Evolutionary conservation across 2,888 invertebrate species (phyloP), one percentile per base, ranked within the genome.

Genomic region (Pinctada fucata): DNA sequence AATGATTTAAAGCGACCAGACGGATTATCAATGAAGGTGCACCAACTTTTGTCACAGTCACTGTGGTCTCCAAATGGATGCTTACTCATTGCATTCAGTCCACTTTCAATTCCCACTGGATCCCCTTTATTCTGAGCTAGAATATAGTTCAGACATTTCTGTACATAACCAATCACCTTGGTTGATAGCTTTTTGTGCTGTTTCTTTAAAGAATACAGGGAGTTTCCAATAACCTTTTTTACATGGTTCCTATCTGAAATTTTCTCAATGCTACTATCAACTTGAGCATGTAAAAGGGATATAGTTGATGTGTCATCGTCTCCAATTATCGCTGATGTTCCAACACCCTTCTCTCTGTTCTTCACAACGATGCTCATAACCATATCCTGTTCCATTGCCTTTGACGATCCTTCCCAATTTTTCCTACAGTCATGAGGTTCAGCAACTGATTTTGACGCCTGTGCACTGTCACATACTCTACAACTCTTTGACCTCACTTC

Each of bases 11-110:
- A 68, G 52, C 13, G 16, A 13, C 48, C 51, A 0, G 6, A 3
- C 10, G 75, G 75, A 50, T 75, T 31, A 13, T 67, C 1, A n/a
- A 49, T 51, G 47, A 64, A 49, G 3, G 3, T 6, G 45, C 75
- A 75, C 75, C 75, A 75, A 2, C 67, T 50, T 31, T 52, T 52
- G 58, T 49, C 64, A 52, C 66, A 68, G 47, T 48, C 49, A n/a
- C 47, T 3, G 67, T 75, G 75, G 52, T 75, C 63, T n/a, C 69
- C 75, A 75, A 75, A 75, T 8, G 52, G 68, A 69, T 75, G 75
- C 6, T 4, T 13, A 6, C 49, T n/a, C n/a, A 75, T n/a, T 49
- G 68, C 52, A 31, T 51, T 5, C 2, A 68, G 58, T 51, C 52
- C 75, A 50, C 10, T 31, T 50, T n/a, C n/a, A 50, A 75, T 69